Evolutionary conservation across 2,797 vertebrate genomes (phyloP), one percentile per base, ranked within the genome.

Genomic region (Sebastes dallii): DNA sequence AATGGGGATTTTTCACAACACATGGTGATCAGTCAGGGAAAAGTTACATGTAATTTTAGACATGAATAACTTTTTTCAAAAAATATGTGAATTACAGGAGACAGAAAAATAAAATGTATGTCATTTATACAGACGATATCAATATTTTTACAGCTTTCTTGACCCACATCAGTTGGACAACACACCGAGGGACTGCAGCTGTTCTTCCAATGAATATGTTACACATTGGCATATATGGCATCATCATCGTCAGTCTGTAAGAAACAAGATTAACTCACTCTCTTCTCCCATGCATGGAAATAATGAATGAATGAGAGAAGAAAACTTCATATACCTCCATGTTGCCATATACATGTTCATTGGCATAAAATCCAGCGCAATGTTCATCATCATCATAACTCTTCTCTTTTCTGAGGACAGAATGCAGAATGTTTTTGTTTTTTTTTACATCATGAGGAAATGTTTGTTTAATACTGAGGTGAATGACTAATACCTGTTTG

Each of bases 201-300:
- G 24, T 16, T 72, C 18, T 42, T 68, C 50, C 46, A 20, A 4
- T 66, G 30, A 39, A 22, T 22, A 12, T 4, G 22, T 91, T 72
- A 94, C 30, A 86, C 0, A 32, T 95, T 95, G 46, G 72, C 89
- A 5, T 95, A 95, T 42, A 92, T 25, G 9, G 70, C 72, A 2
- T 93, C 89, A 39, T 90, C 34, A 2, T 12, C 10, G 10, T 85
- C 80, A 29, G 0, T 10, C 95, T 95, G 82, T 1, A 70, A 69
- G 30, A 84, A 78, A 79, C 14, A 54, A 75, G 9, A 68, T 65
- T 1, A 70, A 70, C 7, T 81, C 2, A 30, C 2, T 74, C 4
- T 58, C 3, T 61, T 32, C 1, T 54, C 3, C 73, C 6, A 34
- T 50, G 11, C 2, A 52, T 46, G 6, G 2, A 61, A 65, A 65